Base-by-base conservation (phyloP, 2,797 vertebrate genomes). In the Melanotaenia maccullochi region DNA sequence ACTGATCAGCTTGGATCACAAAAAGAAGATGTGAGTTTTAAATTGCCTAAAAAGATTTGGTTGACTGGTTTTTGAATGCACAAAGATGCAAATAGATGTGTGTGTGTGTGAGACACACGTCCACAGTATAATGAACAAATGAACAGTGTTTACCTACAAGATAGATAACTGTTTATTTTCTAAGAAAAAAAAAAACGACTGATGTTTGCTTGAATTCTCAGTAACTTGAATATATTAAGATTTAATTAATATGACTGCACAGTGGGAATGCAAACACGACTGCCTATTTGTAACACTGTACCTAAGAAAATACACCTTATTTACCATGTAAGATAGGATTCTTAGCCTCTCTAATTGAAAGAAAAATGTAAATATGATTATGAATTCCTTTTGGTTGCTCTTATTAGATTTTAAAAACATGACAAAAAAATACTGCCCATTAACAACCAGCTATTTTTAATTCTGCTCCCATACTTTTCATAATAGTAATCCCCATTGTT, bases 201-300 rank as follows among this genome's bases (percentile, higher is more conserved):
- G n/a, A 36, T n/a, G n/a, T 47, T 68, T 52, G 52, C 65, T 68
- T 55, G 0, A 56, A 55, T 79, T 82, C 64, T 55, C 33, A 38
- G 16, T 65, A 55, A 85, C 67, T 83, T 87, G 70, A 88, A 87
- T 56, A 70, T 36, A 70, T 78, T 73, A 60, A 57, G 44, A 66
- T 86, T 38, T 75, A 73, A 68, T 70, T 49, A 54, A 64, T 70
- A 20, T 32, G 52, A 71, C 65, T 81, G 65, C 77, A 80, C 67
- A 69, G 35, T 61, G 68, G 65, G 28, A 71, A 71, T 30, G 28
- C 38, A 36, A 70, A 65, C n/a, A 24, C 7, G 59, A 83, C 83
- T 86, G 65, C 79, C 69, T 78, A 49, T 76, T 88, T 78, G 42
- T 81, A 68, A 79, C 57, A 76, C 73, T 87, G 60, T 70, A 79